Base-by-base conservation (phyloP, 1,140 invertebrate genomes). In the Ptiloglossa arizonensis region DNA sequence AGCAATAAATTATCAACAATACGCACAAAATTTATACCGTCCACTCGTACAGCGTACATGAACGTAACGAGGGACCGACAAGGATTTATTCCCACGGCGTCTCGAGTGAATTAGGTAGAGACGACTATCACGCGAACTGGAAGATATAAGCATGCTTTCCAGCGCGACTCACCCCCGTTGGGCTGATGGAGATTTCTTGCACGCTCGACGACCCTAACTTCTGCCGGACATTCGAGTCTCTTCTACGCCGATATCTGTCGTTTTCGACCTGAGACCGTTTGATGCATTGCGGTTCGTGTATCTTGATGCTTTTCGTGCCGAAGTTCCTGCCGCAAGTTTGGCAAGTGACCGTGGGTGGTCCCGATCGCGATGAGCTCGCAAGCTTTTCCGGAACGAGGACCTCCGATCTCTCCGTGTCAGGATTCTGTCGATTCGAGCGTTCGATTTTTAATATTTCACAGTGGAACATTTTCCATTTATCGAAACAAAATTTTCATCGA, bases 251-350 rank as follows among this genome's bases (percentile, higher is more conserved):
- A 9, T 22, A 88, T 80, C 94, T 94, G 19, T 94, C 91, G 81
- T 96, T 96, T 85, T 96, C 95, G 41, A 91, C 83, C 62, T 94
- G 92, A 95, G 95, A 96, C 87, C 96, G 96, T 79, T 95, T 94
- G n/a, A 96, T 87, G 87, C 96, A 97, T 83, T 97, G 95, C 1
- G 96, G 95, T 85, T 96, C 95, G 90, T 97, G 96, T 66, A 96
- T 96, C 52, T 92, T 91, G 60, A 97, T 95, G 48, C 95, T 96
- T 83, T 94, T 94, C 0, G 94, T 94, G 13, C 96, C 96, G 88
- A 96, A 97, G 79, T 95, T 94, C 41, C 95, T 92, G 5, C 96
- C 95, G 85, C 96, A 96, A 63, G 96, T 94, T 83, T 96, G 96
- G 88, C 96, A 97, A 35, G 95, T 90, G 82, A 93, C 80, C 46